A percentile compares a stretch with the other conserved stretches of the same genome.
phyloP scores from a whole-genome alignment of 2,888 invertebrate species.

The Antheraea assamensis region DNA sequence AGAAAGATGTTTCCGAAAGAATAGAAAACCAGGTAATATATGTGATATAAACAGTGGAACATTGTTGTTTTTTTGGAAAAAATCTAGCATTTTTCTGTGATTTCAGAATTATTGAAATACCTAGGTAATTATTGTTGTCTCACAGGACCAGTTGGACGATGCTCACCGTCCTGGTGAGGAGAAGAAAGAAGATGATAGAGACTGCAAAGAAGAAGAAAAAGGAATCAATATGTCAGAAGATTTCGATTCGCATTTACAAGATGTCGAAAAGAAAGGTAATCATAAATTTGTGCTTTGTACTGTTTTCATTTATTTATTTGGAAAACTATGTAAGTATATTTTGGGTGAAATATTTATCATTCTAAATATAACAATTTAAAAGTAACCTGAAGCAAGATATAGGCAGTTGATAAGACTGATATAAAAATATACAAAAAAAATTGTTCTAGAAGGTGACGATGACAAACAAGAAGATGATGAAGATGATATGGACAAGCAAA shows the following conservation, averaged over 20 bases:
- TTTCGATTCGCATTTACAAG: constrained; percentile 93
- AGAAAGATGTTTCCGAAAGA: constrained; percentile 96
- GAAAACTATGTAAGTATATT: too few relatives aligned
- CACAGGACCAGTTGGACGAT: constrained; percentile 95
- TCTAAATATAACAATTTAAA: too few relatives aligned
- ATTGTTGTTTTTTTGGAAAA: not conserved
- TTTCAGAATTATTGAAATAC: not conserved
- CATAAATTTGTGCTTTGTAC: not conserved
- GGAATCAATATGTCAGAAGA: constrained; percentile 98
- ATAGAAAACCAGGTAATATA: constrained; percentile 84
- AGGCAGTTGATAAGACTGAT: not conserved
- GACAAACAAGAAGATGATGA: constrained; percentile 85
- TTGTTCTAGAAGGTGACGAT: constrained; percentile 53
- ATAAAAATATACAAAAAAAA: not conserved
- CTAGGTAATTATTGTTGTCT: not conserved
- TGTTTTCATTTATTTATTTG: not conserved
- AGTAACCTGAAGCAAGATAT: not conserved
- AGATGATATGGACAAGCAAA: constrained; percentile 95
- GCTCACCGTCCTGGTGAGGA: constrained; percentile 90
- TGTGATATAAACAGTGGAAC: not conserved
- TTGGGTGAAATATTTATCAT: too few relatives aligned
- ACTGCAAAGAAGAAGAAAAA: constrained; percentile 93
- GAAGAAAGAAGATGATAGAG: constrained; percentile 87
- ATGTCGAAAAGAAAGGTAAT: constrained; percentile 86
- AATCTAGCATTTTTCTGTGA: not conserved